Conservation (phyloP, 2,113 vertebrate species). For the Myotis yumanensis region DNA sequence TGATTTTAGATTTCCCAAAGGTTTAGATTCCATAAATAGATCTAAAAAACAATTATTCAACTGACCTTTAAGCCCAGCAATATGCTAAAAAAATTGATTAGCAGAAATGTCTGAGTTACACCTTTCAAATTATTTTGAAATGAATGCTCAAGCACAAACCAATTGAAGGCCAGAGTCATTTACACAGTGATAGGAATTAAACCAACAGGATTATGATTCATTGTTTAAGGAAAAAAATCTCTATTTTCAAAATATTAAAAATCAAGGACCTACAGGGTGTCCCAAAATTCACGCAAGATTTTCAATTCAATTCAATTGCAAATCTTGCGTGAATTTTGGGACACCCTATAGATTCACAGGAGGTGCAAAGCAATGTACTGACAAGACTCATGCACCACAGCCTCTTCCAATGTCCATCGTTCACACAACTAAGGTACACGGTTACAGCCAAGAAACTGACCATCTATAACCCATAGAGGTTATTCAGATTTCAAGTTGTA, state of each 20-base stretch:
- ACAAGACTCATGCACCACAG: rapidly evolving
- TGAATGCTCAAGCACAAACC: neutral
- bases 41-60: neutral
- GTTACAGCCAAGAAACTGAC: neutral
- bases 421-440: neutral
- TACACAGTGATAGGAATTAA: neutral
- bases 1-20: neutral
- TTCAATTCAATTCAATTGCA: no score
- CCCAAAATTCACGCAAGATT: no score
- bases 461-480: neutral
- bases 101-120: neutral
- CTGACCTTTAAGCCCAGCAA: neutral
- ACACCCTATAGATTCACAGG: neutral
- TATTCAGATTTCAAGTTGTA: neutral
- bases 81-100: neutral
- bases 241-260: neutral
- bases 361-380: neutral
- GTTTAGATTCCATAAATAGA: neutral
- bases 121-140: constrained; percentile 35
- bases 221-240: neutral
- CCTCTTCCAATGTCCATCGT: neutral
- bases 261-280: neutral
- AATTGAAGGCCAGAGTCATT: neutral
- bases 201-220: neutral
- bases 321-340: no score